Evolutionary conservation across 1,140 invertebrate species (phyloP), one percentile per base, ranked within the genome.

Genomic region (Pseudomyrmex flavicornis): DNA sequence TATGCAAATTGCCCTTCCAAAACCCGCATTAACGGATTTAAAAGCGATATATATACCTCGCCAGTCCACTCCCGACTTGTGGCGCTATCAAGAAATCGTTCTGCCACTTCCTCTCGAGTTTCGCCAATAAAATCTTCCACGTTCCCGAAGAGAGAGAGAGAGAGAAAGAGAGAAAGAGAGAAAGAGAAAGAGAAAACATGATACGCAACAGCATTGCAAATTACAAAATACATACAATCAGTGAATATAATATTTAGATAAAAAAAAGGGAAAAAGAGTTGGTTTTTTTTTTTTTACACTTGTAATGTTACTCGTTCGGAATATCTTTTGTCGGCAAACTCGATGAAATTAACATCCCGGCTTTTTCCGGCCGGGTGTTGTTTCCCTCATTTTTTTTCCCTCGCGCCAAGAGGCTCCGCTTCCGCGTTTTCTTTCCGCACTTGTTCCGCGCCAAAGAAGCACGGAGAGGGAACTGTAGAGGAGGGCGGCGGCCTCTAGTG

Each of bases 11-110:
- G 89, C 82, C 74, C 82, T 86, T 89, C 79, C 82, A 74, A 90
- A 35, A 89, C 84, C 87, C 85, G 91, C 89, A 92, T 93, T 93
- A 93, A 93, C 90, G 92, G 93, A 93, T 93, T 93, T 93, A 92
- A 93, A 93, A 93, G 92, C 91, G 89, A 93, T 93, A 92, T 92
- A 35, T 35, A 92, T 90, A 90, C 88, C 90, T 84, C 83, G 86
- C 76, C 35, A 73, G 84, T 85, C 72, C 74, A 84, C 74, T 88
- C 88, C 85, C 87, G 58, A 77, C 69, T 83, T 84, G 65, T 46
- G 85, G 61, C 20, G 46, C 44, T 17, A 75, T 87, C 83, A 84
- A 68, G 63, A 46, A 66, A 13, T 20, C 63, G 73, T 87, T 69
- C 56, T 59, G 76, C 69, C 73, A 61, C 75, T 87, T 22, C 0